These are phyloP conservation scores for Eublepharis macularius DNA, from an alignment of 2,113 vertebrate genomes.

Conservation along the genomic window DNA sequence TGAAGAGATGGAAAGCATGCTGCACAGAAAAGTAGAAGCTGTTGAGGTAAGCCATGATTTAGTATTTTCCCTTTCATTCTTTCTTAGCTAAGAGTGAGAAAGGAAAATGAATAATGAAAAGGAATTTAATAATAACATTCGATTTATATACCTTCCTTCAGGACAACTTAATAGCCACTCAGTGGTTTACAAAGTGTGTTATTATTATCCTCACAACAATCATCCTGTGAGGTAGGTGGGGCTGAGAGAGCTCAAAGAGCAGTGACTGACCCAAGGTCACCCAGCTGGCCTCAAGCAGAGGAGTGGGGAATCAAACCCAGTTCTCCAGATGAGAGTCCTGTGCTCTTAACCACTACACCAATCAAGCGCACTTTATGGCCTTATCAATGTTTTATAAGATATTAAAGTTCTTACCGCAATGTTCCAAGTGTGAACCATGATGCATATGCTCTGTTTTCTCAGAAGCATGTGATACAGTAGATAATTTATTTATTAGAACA, in stretches of 20 bases:
- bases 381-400: not conserved
- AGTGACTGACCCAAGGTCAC: no score
- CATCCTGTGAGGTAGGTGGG: no score
- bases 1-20: conserved; percentile 93
- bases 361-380: not conserved
- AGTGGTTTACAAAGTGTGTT: no score
- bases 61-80: not conserved
- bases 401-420: not conserved
- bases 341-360: no score
- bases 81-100: conserved; percentile 29
- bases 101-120: conserved; percentile 37
- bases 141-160: no score
- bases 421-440: conserved; percentile 42
- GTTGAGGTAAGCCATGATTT: conserved; percentile 80
- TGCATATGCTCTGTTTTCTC: conserved; percentile 48
- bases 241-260: no score
- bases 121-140: no score
- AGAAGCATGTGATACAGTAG: not conserved
- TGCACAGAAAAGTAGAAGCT: conserved; percentile 91
- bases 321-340: no score
- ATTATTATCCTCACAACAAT: no score
- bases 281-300: no score
- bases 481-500: not conserved
- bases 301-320: no score
- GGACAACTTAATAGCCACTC: no score